Percentiles rank a stretch among this genome's conserved stretches.
Evolutionary conservation across 2,888 invertebrate species (phyloP).

Genomic region (Ptilodon capucinus): DNA sequence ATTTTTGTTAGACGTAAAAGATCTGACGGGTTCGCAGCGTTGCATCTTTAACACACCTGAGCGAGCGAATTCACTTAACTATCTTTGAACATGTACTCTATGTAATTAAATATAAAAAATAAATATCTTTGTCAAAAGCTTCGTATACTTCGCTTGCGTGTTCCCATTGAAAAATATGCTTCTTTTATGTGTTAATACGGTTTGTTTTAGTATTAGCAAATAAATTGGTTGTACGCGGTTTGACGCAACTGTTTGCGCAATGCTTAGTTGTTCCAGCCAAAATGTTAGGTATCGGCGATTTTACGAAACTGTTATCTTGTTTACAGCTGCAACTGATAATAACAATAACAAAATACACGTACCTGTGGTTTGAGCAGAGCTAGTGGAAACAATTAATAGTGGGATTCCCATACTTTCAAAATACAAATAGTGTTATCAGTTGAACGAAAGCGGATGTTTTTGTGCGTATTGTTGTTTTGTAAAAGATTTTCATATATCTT

Average conservation of each 20-base stretch:
- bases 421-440: not conserved
- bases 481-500: too few relatives aligned
- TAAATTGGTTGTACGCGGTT: too few relatives aligned
- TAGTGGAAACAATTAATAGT: constrained; percentile 6
- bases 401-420: constrained; percentile 6
- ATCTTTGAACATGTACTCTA: too few relatives aligned
- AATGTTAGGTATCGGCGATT: constrained; percentile 9
- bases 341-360: constrained; percentile 17
- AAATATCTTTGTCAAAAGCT: too few relatives aligned
- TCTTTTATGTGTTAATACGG: too few relatives aligned
- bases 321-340: constrained; percentile 14
- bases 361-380: constrained; percentile 5
- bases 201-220: too few relatives aligned
- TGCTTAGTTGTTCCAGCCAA: constrained; percentile 17
- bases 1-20: constrained; percentile 62
- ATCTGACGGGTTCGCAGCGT: constrained; percentile 39
- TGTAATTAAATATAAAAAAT: too few relatives aligned
- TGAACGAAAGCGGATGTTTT: not conserved
- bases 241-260: too few relatives aligned
- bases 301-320: constrained; percentile 24
- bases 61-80: too few relatives aligned
- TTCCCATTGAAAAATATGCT: too few relatives aligned
- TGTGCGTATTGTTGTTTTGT: not conserved
- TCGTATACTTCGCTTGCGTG: too few relatives aligned
- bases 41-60: too few relatives aligned